These are phyloP conservation scores for Catajapyx aquilonaris DNA, from an alignment of 1,140 invertebrate species.

Conservation along the genomic window DNA sequence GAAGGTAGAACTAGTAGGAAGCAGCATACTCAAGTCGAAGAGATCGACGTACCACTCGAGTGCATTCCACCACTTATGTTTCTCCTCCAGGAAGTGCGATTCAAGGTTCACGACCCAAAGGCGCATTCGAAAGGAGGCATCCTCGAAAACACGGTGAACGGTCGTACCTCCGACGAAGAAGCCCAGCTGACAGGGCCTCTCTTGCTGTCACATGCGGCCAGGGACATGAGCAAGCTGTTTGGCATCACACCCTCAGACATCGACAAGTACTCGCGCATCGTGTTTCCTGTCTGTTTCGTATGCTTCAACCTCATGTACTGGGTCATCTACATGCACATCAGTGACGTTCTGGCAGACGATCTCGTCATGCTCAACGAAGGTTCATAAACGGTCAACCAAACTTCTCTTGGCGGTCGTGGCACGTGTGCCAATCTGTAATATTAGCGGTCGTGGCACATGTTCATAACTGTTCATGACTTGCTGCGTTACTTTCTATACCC, in stretches of 20 bases:
- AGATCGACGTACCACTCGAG: no score
- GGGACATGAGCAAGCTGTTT: conserved; percentile 68
- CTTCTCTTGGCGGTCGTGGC: no score
- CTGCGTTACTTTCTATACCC: no score
- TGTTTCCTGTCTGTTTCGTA: conserved; percentile 90
- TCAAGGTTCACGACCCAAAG: conserved; percentile 82
- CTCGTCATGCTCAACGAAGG: conserved; percentile 64
- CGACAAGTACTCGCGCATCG: conserved; percentile 88
- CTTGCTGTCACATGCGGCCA: conserved; percentile 49
- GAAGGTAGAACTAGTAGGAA: no score
- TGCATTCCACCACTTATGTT: no score
- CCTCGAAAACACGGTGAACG: conserved; percentile 73
- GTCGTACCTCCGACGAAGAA: conserved; percentile 41
- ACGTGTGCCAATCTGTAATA: no score
- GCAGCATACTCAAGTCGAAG: no score
- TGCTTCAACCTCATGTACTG: conserved; percentile 97
- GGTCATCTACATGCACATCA: conserved; percentile 92
- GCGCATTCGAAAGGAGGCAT: conserved; percentile 75
- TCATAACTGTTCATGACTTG: no score
- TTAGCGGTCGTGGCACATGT: no score
- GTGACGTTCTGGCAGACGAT: conserved; percentile 80
- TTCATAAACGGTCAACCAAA: conserved; percentile 35
- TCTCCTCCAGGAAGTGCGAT: conserved; percentile 82
- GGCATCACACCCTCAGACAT: conserved; percentile 85
- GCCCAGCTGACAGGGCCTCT: conserved; percentile 32